Conservation (phyloP, 2,888 invertebrate species). For the Ormyrus rosae region DNA sequence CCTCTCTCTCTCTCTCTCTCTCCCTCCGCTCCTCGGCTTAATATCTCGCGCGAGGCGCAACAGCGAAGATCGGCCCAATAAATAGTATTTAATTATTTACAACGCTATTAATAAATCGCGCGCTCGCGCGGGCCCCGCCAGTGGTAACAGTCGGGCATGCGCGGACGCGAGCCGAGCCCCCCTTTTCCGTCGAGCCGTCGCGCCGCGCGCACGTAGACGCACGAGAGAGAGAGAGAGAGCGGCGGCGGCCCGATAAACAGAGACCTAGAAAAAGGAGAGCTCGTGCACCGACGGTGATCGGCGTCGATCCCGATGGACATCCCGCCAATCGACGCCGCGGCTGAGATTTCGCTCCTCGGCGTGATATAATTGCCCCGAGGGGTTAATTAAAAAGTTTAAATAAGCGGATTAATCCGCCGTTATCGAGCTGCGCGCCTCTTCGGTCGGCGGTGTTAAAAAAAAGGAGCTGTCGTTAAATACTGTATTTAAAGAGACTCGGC, state of each 20-base stretch:
- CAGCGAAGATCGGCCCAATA: slow-evolving; percentile 16
- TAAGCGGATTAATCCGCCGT: too few species aligned
- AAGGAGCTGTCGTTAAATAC: too few species aligned
- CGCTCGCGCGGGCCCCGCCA: neutral
- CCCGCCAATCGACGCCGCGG: too few species aligned
- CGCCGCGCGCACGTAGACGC: neutral
- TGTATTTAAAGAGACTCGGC: too few species aligned
- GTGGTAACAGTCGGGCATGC: slow-evolving; percentile 40
- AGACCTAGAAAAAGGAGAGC: slow-evolving; percentile 36
- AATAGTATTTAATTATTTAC: slow-evolving; percentile 56
- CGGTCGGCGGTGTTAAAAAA: too few species aligned
- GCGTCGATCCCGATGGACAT: neutral
- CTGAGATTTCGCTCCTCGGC: too few species aligned
- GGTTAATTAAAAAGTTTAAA: too few species aligned
- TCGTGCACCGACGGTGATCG: neutral
- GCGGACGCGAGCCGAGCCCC: slow-evolving; percentile 3
- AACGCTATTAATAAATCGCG: slow-evolving; percentile 62
- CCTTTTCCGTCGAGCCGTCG: neutral
- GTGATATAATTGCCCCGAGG: too few species aligned
- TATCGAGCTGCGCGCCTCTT: too few species aligned
- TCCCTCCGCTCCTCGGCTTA: neutral
- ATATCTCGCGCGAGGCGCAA: neutral
- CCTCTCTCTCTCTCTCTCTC: too few species aligned
- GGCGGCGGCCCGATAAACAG: slow-evolving; percentile 40
- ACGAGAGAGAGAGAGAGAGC: slow-evolving; percentile 45